phyloP scores from a whole-genome alignment of 2,888 invertebrate genomes.

The Pandemis corylana region DNA sequence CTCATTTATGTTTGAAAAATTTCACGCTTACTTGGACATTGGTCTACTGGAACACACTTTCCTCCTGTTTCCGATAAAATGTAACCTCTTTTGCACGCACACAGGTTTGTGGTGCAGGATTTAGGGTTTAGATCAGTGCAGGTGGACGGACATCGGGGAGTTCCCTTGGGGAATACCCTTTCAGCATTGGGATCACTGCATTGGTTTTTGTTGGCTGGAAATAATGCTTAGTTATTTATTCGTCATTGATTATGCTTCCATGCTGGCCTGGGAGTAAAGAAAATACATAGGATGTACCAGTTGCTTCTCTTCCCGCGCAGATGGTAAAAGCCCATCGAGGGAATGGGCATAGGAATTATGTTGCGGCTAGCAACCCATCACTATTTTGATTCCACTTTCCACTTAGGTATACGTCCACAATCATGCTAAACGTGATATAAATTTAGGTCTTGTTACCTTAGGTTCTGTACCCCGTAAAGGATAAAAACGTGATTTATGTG shows the following conservation, averaged over 20 bases:
- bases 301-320: too few species aligned
- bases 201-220: not conserved
- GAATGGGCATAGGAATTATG: too few species aligned
- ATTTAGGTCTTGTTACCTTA: too few species aligned
- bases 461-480: too few species aligned
- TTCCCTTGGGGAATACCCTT: conserved; percentile 16
- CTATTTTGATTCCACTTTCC: too few species aligned
- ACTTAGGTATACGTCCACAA: too few species aligned
- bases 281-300: too few species aligned
- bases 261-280: too few species aligned
- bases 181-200: conserved; percentile 35
- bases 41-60: conserved; percentile 19
- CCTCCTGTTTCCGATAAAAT: conserved; percentile 24
- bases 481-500: too few species aligned
- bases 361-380: too few species aligned
- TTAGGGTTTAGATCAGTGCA: conserved; percentile 29
- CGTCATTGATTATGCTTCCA: not conserved
- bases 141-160: conserved; percentile 32
- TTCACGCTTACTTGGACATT: conserved; percentile 31
- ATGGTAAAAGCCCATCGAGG: too few species aligned
- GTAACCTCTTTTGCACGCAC: conserved; percentile 32
- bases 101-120: conserved; percentile 19
- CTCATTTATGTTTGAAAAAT: not conserved
- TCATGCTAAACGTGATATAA: too few species aligned
- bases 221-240: not conserved